phyloP scores from a whole-genome alignment of 2,113 vertebrate species.

The Catharus minimus region DNA sequence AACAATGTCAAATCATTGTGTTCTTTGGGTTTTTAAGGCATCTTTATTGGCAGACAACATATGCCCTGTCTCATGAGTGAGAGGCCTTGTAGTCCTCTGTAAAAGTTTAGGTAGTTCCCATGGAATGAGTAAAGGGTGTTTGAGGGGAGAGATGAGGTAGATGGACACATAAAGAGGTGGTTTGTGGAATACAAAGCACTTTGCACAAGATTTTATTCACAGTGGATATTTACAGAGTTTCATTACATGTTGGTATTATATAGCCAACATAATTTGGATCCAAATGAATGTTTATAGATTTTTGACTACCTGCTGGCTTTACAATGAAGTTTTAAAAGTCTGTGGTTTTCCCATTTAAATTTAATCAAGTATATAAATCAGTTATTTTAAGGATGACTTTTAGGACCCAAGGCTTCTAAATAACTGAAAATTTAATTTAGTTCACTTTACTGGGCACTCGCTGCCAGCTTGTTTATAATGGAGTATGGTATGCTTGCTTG shows the following conservation, averaged over 20 bases:
- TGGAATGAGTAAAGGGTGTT: neutral
- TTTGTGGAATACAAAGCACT: neutral
- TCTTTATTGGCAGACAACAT: neutral
- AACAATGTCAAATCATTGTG: neutral
- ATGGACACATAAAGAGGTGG: fast-evolving
- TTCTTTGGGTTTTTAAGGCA: neutral
- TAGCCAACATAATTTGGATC: neutral
- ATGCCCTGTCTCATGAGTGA: fast-evolving
- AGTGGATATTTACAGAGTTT: neutral
- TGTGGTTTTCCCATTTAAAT: neutral
- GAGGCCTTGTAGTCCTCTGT: neutral
- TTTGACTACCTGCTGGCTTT: neutral
- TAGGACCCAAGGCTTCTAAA: neutral
- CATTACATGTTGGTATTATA: neutral
- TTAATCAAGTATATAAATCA: neutral
- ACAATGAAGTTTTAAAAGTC: neutral
- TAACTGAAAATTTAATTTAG: neutral
- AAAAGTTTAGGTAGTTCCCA: neutral
- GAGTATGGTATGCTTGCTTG: neutral
- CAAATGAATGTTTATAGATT: neutral
- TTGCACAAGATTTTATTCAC: neutral
- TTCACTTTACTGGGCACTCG: neutral
- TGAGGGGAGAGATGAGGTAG: neutral
- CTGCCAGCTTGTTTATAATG: neutral
- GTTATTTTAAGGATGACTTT: neutral